Evolutionary conservation across 2,888 invertebrate genomes (phyloP).

Genomic region (Morpho helenor): DNA sequence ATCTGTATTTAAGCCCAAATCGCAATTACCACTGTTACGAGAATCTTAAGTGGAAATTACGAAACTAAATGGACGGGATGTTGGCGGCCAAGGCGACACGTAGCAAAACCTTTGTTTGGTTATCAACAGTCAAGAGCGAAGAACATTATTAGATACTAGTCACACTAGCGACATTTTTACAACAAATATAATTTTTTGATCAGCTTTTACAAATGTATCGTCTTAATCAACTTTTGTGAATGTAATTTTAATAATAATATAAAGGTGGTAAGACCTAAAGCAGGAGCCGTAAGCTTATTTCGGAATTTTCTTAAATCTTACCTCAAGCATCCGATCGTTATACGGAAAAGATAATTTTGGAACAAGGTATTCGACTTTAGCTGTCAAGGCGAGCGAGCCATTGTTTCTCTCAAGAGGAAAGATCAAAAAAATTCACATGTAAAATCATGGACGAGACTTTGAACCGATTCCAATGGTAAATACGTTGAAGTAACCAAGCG

Average conservation of each 20-base stretch:
- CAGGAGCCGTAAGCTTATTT: too few species aligned
- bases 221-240: too few species aligned
- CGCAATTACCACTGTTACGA: slow-evolving; percentile 3
- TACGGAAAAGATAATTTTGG: not conserved
- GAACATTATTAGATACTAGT: not conserved
- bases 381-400: slow-evolving; percentile 6
- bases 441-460: too few species aligned
- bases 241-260: too few species aligned
- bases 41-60: slow-evolving; percentile 34
- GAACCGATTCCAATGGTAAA: too few species aligned
- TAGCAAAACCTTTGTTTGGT: slow-evolving; percentile 39
- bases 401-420: slow-evolving; percentile 4
- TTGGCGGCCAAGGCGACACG: slow-evolving; percentile 43
- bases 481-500: too few species aligned
- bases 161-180: not conserved
- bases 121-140: slow-evolving; percentile 26
- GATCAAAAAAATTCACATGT: not conserved
- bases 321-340: too few species aligned
- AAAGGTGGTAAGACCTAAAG: too few species aligned
- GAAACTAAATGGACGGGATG: slow-evolving; percentile 44
- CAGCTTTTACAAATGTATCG: too few species aligned
- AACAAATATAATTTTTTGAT: not conserved
- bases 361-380: slow-evolving; percentile 1
- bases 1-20: not conserved
- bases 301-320: too few species aligned